Evolutionary conservation across 2,797 vertebrate species (phyloP).

Genomic region (Crax fasciolata): DNA sequence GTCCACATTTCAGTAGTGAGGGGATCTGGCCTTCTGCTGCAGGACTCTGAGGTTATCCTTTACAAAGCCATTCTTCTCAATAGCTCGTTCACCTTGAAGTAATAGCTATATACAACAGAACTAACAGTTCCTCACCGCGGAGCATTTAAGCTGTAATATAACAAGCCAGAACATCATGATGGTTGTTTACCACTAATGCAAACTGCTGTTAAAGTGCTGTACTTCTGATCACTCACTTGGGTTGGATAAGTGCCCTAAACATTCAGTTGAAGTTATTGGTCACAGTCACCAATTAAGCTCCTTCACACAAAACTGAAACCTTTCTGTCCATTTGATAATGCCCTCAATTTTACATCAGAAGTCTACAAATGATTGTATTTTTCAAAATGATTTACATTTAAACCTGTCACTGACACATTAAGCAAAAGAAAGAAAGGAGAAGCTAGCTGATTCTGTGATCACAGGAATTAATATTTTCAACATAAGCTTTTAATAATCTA

Average conservation of each 20-base stretch:
- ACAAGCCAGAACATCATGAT: conserved; percentile 5
- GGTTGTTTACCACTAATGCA: conserved; percentile 42
- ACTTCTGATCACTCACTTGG: background rate
- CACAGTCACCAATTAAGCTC: background rate
- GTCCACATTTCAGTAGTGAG: fast-evolving
- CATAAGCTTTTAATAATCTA: background rate
- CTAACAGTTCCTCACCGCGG: conserved; percentile 30
- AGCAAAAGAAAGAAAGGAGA: background rate
- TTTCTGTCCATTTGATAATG: background rate
- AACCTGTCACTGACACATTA: background rate
- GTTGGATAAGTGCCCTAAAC: background rate
- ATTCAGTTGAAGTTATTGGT: background rate
- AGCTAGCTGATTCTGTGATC: background rate
- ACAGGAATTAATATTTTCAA: background rate
- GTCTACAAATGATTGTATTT: background rate
- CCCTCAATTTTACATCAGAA: background rate
- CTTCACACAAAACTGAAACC: background rate
- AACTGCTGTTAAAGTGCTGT: background rate
- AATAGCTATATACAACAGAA: background rate
- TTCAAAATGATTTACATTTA: background rate
- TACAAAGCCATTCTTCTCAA: background rate
- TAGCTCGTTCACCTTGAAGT: background rate
- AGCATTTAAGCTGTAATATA: conserved; percentile 27
- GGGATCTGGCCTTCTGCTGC: no score
- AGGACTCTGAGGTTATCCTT: background rate